These are phyloP conservation scores for Platycnemis pennipes DNA, from an alignment of 2,888 invertebrate species.

Conservation along the genomic window DNA sequence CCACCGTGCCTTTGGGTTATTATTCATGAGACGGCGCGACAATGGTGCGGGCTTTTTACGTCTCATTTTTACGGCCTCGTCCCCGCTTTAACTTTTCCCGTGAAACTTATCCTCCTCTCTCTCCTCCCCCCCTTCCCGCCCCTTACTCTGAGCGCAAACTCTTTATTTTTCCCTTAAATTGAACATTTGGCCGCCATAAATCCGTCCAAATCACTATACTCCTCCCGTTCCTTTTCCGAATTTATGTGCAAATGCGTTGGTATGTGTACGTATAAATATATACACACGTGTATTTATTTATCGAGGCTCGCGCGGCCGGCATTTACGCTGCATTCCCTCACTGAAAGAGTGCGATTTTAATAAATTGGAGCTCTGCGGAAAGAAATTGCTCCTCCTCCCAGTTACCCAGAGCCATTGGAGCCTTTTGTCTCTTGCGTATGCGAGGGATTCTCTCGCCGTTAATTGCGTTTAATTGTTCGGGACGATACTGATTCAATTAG, in stretches of 20 bases:
- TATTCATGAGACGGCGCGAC: slow-evolving; percentile 41
- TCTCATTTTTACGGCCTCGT: slow-evolving; percentile 10
- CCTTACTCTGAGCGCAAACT: not conserved
- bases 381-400: not conserved
- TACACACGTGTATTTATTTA: too few relatives aligned
- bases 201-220: slow-evolving; percentile 35
- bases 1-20: slow-evolving; percentile 18
- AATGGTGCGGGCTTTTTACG: slow-evolving; percentile 1
- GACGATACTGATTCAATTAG: not conserved
- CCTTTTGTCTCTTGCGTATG: not conserved
- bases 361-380: not conserved
- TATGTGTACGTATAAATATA: too few relatives aligned
- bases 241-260: not conserved
- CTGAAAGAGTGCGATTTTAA: not conserved
- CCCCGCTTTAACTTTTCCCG: not conserved
- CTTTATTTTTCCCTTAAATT: slow-evolving; percentile 31
- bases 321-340: not conserved
- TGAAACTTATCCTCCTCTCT: not conserved
- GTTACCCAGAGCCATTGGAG: too few relatives aligned
- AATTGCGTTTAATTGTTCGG: slow-evolving; percentile 27
- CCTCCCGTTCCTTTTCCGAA: not conserved
- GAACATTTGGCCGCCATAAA: slow-evolving; percentile 30
- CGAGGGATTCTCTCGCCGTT: not conserved
- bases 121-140: not conserved
- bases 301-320: not conserved